Percentiles rank a stretch among this genome's conserved stretches.
Evolutionary conservation across 2,113 vertebrate species (phyloP).

Genomic region (Perognathus longimembris): DNA sequence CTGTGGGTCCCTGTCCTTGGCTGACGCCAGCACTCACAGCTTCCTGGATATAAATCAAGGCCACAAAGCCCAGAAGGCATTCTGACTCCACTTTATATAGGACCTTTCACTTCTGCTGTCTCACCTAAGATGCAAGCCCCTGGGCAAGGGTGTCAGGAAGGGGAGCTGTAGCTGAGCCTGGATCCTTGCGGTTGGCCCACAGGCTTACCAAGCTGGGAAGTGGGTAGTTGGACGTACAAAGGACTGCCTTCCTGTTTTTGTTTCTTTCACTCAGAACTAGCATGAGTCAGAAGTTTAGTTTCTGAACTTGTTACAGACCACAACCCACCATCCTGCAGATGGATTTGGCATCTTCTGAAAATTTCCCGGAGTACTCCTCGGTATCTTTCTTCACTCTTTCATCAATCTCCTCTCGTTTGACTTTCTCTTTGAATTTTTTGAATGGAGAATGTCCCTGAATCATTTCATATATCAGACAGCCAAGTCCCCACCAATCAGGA

Average conservation of each 20-base stretch:
- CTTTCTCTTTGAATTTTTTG: conserved; percentile 92
- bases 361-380: conserved; percentile 92
- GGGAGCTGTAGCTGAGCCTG: background rate
- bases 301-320: conserved; percentile 59
- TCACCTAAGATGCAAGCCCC: background rate
- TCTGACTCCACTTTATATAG: background rate
- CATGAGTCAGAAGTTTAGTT: conserved; percentile 62
- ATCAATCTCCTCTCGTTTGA: conserved; percentile 93
- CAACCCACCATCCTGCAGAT: conserved; percentile 94
- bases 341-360: conserved; percentile 92
- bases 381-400: conserved; percentile 91
- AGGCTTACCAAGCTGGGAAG: no score
- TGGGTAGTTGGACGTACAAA: fast-evolving
- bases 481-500: conserved; percentile 97
- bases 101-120: background rate
- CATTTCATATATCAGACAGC: conserved; percentile 96
- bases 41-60: background rate
- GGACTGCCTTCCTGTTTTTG: background rate
- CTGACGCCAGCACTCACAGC: background rate
- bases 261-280: background rate
- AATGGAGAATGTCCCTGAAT: conserved; percentile 95
- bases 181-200: no score
- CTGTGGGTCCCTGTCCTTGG: background rate
- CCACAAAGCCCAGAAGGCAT: background rate
- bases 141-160: background rate